A percentile compares a stretch with the other conserved stretches of the same genome.
These are phyloP conservation scores for Spea bombifrons DNA, from an alignment of 2,113 vertebrate species.

Conservation along the genomic window DNA sequence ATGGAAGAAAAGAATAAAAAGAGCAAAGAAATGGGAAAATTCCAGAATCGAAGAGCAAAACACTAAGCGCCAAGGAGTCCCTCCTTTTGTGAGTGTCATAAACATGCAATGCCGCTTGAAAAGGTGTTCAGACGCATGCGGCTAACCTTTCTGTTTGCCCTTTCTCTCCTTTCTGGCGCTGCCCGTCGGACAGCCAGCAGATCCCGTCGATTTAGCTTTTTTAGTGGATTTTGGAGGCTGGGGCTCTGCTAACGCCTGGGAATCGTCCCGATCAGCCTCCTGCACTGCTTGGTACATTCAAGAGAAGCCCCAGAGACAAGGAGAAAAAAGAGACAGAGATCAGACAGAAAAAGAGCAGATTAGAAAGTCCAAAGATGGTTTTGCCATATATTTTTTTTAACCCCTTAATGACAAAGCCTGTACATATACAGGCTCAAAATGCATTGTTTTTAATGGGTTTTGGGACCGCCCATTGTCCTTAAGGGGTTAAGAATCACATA, in stretches of 20 bases:
- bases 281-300: conserved; percentile 76
- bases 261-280: conserved; percentile 88
- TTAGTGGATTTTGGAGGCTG: conserved; percentile 85
- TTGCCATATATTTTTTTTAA: not conserved
- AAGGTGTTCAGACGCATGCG: conserved; percentile 54
- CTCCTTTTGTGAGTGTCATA: too few species aligned
- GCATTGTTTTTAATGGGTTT: too few species aligned
- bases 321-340: conserved; percentile 44
- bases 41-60: too few species aligned
- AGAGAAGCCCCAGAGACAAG: conserved; percentile 50
- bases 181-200: conserved; percentile 82
- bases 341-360: conserved; percentile 28
- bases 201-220: conserved; percentile 77
- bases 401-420: too few species aligned
- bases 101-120: conserved; percentile 40
- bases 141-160: conserved; percentile 95
- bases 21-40: too few species aligned
- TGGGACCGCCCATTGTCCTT: too few species aligned
- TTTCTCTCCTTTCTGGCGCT: conserved; percentile 89
- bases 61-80: too few species aligned
- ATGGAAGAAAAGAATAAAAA: too few species aligned
- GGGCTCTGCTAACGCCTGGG: conserved; percentile 71
- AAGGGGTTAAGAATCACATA: too few species aligned
- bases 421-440: too few species aligned
- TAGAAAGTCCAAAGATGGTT: not conserved